These are phyloP conservation scores for Diphyllodes magnificus DNA, from an alignment of 2,113 vertebrate genomes.

Conservation along the genomic window DNA sequence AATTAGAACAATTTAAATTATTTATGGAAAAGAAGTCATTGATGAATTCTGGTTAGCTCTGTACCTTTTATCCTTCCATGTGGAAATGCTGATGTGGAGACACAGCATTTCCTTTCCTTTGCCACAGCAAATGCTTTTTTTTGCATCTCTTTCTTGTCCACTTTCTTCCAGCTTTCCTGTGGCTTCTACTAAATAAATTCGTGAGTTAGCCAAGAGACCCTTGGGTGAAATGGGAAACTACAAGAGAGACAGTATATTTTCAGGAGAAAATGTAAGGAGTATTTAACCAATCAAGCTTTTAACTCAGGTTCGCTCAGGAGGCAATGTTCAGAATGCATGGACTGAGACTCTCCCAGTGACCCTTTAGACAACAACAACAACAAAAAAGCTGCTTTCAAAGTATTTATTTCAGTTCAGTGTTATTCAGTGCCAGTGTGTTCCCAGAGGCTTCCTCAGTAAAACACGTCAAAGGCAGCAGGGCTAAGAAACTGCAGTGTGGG, in stretches of 20 bases:
- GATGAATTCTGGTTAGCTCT: background rate
- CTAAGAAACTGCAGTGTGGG: background rate
- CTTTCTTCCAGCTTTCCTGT: background rate
- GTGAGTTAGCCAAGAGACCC: background rate
- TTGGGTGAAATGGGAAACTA: constrained; percentile 36
- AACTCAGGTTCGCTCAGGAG: background rate
- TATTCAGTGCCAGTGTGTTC: background rate
- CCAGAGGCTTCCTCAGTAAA: background rate
- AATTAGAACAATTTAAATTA: background rate
- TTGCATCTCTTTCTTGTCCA: background rate
- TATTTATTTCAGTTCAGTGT: background rate
- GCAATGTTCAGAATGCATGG: background rate
- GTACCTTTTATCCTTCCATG: background rate
- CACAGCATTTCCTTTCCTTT: background rate
- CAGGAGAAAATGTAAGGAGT: background rate
- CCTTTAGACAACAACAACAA: background rate
- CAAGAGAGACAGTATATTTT: constrained; percentile 3
- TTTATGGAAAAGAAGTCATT: background rate
- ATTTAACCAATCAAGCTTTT: constrained; percentile 30
- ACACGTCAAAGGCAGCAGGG: background rate
- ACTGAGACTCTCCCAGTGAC: background rate
- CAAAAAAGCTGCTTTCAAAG: background rate
- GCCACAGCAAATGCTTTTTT: background rate
- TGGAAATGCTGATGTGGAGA: background rate
- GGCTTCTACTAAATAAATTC: constrained; percentile 21